Conservation (phyloP, 2,888 invertebrate genomes). For the Microctonus aethiopoides region DNA sequence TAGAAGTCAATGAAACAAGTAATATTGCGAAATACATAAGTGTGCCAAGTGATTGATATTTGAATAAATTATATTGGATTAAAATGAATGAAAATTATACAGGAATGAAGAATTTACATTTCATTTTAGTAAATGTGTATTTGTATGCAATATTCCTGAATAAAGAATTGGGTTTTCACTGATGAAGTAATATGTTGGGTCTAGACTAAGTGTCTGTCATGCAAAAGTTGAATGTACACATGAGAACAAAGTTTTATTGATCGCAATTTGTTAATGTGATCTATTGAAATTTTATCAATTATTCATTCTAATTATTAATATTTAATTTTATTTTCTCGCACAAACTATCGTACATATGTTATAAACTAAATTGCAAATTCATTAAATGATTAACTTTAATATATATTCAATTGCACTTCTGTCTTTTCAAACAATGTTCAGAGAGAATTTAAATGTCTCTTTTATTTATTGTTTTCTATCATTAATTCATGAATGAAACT, state of each 20-base stretch:
- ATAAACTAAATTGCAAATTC: too few relatives aligned
- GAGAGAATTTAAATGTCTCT: too few relatives aligned
- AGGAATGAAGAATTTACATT: background rate
- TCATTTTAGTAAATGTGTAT: background rate
- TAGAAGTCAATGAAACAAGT: conserved; percentile 1
- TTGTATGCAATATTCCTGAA: conserved; percentile 55
- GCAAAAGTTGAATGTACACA: conserved; percentile 54
- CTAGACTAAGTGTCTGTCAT: conserved; percentile 62
- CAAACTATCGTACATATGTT: too few relatives aligned
- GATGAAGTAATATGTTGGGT: conserved; percentile 63
- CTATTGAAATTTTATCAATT: conserved; percentile 43
- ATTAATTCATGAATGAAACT: too few relatives aligned
- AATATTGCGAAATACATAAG: background rate
- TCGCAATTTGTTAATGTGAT: conserved; percentile 54
- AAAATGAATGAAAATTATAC: background rate
- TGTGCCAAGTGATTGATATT: background rate
- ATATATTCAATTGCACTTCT: too few relatives aligned
- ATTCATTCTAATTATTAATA: conserved; percentile 36
- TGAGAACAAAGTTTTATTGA: conserved; percentile 50
- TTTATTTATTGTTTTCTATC: too few relatives aligned
- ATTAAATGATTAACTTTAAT: too few relatives aligned
- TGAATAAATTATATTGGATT: background rate
- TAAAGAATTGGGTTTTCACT: conserved; percentile 56
- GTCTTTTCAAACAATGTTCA: too few relatives aligned
- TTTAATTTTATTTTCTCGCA: background rate